Base-by-base conservation (phyloP, 1,140 invertebrate genomes). In the Drosophila virilis region DNA sequence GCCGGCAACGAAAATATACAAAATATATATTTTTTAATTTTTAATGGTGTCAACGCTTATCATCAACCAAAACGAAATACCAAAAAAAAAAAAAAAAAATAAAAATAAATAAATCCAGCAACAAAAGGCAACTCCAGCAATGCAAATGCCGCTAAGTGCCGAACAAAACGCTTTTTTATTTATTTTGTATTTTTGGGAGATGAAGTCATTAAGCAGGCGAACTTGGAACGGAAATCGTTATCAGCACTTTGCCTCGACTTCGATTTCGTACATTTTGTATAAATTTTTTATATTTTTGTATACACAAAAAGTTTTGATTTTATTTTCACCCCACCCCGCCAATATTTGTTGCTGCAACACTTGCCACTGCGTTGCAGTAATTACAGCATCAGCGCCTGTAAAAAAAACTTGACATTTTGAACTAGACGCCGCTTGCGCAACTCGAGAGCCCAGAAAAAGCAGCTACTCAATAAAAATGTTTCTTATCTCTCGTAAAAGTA, bases 11-110 rank as follows among this genome's bases (percentile, higher is more conserved):
- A 65, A 69, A 32, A 77, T 35, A 62, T 38, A 73, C 45, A 28
- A 40, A 37, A 52, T 72, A 80, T 72, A 80, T 70, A 78, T 79
- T 77, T 86, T 88, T 88, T 79, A 83, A 74, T 89, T 89, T 88
- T 89, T 89, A 88, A 88, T 88, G 83, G 79, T 89, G 83, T 89
- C 83, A 89, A 66, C 80, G 79, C 84, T 88, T 88, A 88, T 88
- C 83, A 70, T 15, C 58, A 50, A 54, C 51, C 52, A 77, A 65
- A 64, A 57, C 73, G 58, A 52, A 71, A 66, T 45, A 57, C 35
- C 35, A 38, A 70, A 78, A 78, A 77, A 60, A 65, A 68, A 62
- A 54, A 64, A 37, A 38, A 68, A 73, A 43, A 50, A n/a, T n/a
- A n/a, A 1, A 17, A 17, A 17, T 17, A 22, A 22, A 22, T 22